A percentile compares a stretch with the other conserved stretches of the same genome.
phyloP scores from a whole-genome alignment of 1,140 invertebrate genomes.

The Halesus radiatus region DNA sequence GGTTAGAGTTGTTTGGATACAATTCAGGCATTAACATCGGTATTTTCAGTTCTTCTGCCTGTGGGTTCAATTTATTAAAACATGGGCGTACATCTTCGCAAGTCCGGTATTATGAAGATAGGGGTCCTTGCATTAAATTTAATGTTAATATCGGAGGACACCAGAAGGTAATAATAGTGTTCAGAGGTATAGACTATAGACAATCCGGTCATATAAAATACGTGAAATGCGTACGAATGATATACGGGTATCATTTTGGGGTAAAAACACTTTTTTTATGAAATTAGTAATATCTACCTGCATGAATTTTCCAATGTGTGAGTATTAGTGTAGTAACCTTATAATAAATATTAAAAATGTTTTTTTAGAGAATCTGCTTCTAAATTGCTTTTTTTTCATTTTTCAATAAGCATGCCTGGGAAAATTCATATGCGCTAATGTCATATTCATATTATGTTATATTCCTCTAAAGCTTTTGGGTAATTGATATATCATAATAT shows the following conservation, averaged over 20 bases:
- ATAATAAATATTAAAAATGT: no score
- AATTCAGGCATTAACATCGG: constrained; percentile 32
- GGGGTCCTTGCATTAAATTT: background rate
- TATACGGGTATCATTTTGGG: constrained; percentile 4
- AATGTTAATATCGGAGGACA: background rate
- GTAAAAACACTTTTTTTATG: no score
- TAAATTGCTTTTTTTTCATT: no score
- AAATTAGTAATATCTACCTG: no score
- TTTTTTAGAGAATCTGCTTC: no score
- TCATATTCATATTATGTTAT: no score
- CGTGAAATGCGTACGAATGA: background rate
- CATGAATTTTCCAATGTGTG: no score
- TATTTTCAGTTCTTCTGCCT: constrained; percentile 13
- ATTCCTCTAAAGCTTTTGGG: no score
- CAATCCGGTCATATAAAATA: constrained; percentile 2
- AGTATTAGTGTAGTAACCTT: no score
- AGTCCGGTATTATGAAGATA: constrained; percentile 10
- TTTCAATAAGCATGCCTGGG: no score
- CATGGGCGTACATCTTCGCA: background rate
- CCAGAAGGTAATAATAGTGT: background rate
- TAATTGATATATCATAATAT: no score
- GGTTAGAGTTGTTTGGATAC: constrained; percentile 8
- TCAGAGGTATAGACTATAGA: background rate
- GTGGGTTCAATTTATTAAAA: constrained; percentile 45
- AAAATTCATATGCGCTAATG: no score